Base-by-base conservation (phyloP, 1,140 invertebrate species). In the Bombus haemorrhoidalis region DNA sequence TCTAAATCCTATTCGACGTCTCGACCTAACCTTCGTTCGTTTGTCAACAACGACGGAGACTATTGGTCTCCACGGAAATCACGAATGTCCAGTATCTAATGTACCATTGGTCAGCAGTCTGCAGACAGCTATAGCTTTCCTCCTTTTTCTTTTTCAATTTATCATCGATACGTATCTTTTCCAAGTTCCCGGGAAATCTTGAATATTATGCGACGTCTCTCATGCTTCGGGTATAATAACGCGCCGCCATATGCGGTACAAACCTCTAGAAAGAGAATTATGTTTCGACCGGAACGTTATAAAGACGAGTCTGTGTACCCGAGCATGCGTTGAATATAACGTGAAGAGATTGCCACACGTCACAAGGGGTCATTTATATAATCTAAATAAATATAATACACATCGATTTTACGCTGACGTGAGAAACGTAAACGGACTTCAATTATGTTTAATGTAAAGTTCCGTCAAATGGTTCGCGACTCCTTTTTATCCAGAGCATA, bases 1-100 rank as follows among this genome's bases (percentile, higher is more conserved):
- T 90, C 88, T 90, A 90, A 90, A 90, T 90, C 88, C 88, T 87
- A 90, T 90, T 90, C 83, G 89, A 90, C 86, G 86, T 90, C 82
- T 90, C 76, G 76, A 90, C 79, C 79, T 83, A 77, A 71, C 87
- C 76, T 85, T 85, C 81, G 80, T 90, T 83, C 88, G 89, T 90
- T 90, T 90, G 88, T 89, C 88, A 89, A 89, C 88, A 89, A 83
- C 85, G 72, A 76, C 82, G 85, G 88, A 83, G 87, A 86, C 87
- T 77, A 72, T 88, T 75, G 87, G 84, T 89, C 85, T 89, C 85
- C 87, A 76, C 85, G 87, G 87, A 83, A 86, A 89, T 89, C 88
- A 86, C 88, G 88, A 89, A 83, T 87, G 87, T 86, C 85, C 87
- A 83, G 88, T 86, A 89, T 74, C 76, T 85, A 85, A 85, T 85